Evolutionary conservation across 2,888 invertebrate genomes (phyloP).

Genomic region (Mythimna impura): DNA sequence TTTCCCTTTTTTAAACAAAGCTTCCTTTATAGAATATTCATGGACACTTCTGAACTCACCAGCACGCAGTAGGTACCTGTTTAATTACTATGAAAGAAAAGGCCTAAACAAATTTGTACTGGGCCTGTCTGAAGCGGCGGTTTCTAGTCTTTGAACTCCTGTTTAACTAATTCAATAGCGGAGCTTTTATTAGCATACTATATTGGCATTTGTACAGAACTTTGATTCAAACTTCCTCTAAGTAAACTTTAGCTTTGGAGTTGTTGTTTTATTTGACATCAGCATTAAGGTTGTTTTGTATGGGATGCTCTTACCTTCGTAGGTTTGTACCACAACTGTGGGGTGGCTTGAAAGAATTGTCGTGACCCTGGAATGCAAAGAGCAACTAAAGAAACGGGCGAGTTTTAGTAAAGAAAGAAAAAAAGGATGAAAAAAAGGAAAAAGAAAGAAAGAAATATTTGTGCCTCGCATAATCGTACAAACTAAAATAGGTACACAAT

Average conservation of each 20-base stretch:
- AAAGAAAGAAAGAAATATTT: no score
- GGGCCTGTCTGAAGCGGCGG: conserved; percentile 1
- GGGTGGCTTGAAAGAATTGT: background rate
- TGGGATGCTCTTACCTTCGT: background rate
- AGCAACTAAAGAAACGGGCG: no score
- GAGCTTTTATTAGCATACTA: conserved; percentile 37
- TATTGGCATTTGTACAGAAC: conserved; percentile 45
- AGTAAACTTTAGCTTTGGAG: conserved; percentile 27
- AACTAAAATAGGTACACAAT: no score
- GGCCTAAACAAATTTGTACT: conserved; percentile 10
- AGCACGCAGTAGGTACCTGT: background rate
- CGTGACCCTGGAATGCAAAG: no score
- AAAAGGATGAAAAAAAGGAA: no score
- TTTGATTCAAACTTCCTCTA: conserved; percentile 34
- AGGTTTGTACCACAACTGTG: background rate
- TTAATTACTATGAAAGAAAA: conserved; percentile 29
- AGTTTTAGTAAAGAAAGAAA: no score
- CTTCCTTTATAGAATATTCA: background rate
- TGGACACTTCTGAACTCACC: background rate
- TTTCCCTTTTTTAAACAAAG: background rate
- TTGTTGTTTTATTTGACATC: conserved; percentile 22
- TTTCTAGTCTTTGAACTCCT: conserved; percentile 31
- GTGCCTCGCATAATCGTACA: no score
- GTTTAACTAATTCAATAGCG: conserved; percentile 46
- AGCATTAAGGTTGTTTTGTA: conserved; percentile 13